A percentile compares a stretch with the other conserved stretches of the same genome.
Evolutionary conservation across 2,888 invertebrate species (phyloP).

Genomic region (Coecobrya sp.): DNA sequence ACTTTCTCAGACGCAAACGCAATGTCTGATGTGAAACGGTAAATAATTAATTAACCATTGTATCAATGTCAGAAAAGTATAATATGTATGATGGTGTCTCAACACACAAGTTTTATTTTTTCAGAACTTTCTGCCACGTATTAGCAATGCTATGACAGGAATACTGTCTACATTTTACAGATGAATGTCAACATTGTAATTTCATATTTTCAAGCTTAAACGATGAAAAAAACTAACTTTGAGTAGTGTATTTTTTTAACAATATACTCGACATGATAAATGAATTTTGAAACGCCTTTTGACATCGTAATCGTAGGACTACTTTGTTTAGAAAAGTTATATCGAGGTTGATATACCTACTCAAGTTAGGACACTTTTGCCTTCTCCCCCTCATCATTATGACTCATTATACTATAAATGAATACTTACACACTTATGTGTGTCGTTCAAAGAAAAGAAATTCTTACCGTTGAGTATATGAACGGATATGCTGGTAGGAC

Average conservation of each 20-base stretch:
- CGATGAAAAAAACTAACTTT: constrained; percentile 21
- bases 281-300: constrained; percentile 52
- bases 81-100: no score
- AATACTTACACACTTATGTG: no score
- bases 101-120: no score
- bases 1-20: no score
- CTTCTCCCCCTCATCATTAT: neutral
- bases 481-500: constrained; percentile 87
- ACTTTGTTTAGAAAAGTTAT: constrained; percentile 37
- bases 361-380: neutral
- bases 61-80: no score
- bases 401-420: neutral
- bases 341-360: neutral
- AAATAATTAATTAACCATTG: no score
- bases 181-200: neutral
- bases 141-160: no score
- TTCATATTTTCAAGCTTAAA: neutral
- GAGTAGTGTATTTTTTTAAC: neutral
- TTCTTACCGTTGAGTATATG: constrained; percentile 87
- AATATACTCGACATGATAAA: constrained; percentile 42
- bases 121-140: no score
- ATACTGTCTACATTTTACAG: no score
- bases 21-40: no score
- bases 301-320: constrained; percentile 28
- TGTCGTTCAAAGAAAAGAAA: neutral